Evolutionary conservation across 2,113 vertebrate species (phyloP).

Genomic region (Nestor notabilis): DNA sequence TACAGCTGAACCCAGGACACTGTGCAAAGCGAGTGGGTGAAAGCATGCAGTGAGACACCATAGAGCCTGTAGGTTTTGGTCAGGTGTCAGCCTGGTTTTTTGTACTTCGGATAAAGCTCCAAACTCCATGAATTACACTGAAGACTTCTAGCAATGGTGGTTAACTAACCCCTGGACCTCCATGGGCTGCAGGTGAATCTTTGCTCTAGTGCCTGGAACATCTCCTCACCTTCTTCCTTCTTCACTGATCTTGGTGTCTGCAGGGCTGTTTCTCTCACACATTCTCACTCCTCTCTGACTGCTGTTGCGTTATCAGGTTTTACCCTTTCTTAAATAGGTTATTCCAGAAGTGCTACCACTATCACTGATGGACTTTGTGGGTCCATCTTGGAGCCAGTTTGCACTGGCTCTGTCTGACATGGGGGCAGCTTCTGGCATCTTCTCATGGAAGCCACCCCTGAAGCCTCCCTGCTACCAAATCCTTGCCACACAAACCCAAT

Average conservation of each 20-base stretch:
- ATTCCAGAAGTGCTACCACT: not conserved
- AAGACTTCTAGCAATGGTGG: not conserved
- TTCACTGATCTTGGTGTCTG: not conserved
- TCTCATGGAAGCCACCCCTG: not conserved
- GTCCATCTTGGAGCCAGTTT: not conserved
- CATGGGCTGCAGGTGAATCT: not conserved
- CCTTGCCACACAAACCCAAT: not conserved
- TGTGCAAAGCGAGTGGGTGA: no score
- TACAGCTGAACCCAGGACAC: no score
- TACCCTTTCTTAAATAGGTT: not conserved
- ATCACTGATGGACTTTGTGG: fast-evolving
- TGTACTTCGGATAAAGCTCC: not conserved
- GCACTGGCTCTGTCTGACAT: not conserved
- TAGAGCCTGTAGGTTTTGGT: no score
- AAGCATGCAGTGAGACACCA: no score
- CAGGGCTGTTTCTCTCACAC: not conserved
- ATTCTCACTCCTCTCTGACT: not conserved
- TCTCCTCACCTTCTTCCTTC: not conserved
- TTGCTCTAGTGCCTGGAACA: not conserved
- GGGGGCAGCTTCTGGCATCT: not conserved
- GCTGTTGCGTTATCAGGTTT: not conserved
- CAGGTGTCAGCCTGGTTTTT: no score
- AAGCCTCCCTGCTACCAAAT: not conserved
- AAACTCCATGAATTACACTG: not conserved
- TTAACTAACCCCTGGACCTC: no score